Evolutionary conservation across 35 echinoderm and acorn worm species (phyloP), one percentile per base, ranked within the genome.

Genomic region (Heliocidaris erythrogramma): DNA sequence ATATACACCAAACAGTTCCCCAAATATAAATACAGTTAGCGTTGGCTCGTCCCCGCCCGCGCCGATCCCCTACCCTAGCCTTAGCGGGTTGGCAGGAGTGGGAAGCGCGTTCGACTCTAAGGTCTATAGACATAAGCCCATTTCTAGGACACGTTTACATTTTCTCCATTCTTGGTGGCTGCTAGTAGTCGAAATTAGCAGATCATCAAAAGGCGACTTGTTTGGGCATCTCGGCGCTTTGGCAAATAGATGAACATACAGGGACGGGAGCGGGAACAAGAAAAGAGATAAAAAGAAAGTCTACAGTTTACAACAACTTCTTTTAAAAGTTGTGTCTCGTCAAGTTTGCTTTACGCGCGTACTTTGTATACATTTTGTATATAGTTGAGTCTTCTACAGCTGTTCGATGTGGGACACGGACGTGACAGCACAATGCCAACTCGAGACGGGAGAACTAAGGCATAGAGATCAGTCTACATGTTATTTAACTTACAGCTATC

Each of bases 141-240:
- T 89, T 89, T 89, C 87, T 89, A 89, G 87, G 87, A 89, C 87
- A 89, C 87, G 87, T 89, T 89, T 89, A 89, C 87, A 89, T 89
- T 47, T 89, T 89, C 87, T 18, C 87, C 47, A 47, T 89, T 89
- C 47, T 89, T 48, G 31, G 18, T 48, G 10, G 31, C 30, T 42
- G 30, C 10, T 89, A 32, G 87, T 48, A 89, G 87, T 89, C 87
- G 87, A 89, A 89, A 89, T 89, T 89, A 89, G 47, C 87, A 89
- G 87, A 48, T 48, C 31, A 89, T 89, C 87, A 89, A 48, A 89
- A 89, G 87, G 32, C 87, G 30, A 48, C 87, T 89, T 89, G 47
- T 89, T 89, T 89, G 31, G 31, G 14, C 47, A 32, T 48, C 87
- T 89, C 87, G 87, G 31, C 18, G 87, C 29, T 89, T 89, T 2